These are phyloP conservation scores for Clepsis dumicolana DNA, from an alignment of 2,888 invertebrate genomes.

Conservation along the genomic window DNA sequence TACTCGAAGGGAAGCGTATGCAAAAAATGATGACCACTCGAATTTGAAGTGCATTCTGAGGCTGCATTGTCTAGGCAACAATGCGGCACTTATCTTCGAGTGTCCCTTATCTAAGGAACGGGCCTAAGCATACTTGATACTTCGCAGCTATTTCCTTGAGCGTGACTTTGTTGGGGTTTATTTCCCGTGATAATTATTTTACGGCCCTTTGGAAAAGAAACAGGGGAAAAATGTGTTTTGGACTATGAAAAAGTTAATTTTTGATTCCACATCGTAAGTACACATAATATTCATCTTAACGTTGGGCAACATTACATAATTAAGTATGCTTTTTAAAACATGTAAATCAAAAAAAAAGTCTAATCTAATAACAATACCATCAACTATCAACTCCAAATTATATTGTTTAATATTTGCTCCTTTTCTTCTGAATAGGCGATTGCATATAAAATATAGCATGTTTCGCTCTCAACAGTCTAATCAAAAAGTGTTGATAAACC, in stretches of 20 bases:
- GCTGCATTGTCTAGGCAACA: constrained; percentile 69
- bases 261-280: neutral
- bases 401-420: constrained; percentile 5
- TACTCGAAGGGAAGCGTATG: constrained; percentile 54
- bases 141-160: constrained; percentile 34
- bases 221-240: neutral
- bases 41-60: constrained; percentile 65
- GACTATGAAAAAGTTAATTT: neutral
- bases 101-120: constrained; percentile 50
- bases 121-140: constrained; percentile 43
- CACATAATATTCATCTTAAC: neutral
- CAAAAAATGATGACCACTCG: constrained; percentile 76
- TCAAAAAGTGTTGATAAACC: neutral
- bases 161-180: constrained; percentile 31
- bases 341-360: no score
- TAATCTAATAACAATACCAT: no score
- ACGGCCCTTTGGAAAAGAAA: constrained; percentile 11
- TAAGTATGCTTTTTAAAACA: no score
- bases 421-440: neutral
- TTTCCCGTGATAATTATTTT: constrained; percentile 40
- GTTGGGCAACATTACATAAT: no score
- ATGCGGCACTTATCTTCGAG: constrained; percentile 59
- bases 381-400: neutral
- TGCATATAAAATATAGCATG: constrained; percentile 3
- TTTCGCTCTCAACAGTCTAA: neutral